Conservation (phyloP, 1,140 invertebrate genomes). For the Holcopasites calliopsidis region DNA sequence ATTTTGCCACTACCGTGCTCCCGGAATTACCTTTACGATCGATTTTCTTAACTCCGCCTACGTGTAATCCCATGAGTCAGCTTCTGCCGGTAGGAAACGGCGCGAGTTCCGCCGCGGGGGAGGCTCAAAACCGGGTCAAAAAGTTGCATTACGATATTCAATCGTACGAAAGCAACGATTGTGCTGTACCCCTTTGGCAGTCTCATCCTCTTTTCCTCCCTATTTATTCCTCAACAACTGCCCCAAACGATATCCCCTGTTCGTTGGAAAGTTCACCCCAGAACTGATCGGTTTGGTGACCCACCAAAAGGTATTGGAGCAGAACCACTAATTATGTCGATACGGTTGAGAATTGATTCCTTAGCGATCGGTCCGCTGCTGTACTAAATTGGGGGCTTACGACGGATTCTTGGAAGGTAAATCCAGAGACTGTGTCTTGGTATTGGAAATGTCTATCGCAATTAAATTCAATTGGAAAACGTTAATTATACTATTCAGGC, state of each 20-base stretch:
- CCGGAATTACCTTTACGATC: no score
- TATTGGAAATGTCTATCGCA: no score
- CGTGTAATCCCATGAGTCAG: no score
- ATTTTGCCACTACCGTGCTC: no score
- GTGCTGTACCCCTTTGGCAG: background rate
- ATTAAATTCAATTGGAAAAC: no score
- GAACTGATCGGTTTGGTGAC: background rate
- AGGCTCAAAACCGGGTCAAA: constrained; percentile 14
- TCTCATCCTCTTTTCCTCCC: background rate
- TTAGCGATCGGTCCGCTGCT: background rate
- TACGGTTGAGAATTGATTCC: background rate
- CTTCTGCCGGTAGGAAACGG: background rate
- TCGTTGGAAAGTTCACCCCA: background rate
- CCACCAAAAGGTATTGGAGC: background rate
- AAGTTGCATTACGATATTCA: constrained; percentile 1
- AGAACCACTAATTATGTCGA: background rate
- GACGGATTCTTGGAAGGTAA: background rate
- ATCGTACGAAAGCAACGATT: background rate
- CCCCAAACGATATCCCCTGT: background rate
- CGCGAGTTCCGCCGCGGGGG: background rate
- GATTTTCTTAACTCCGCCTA: no score
- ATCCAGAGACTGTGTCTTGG: no score
- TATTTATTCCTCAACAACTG: background rate
- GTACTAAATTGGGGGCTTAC: background rate
- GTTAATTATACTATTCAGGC: no score